Evolutionary conservation across 2,888 invertebrate genomes (phyloP), one percentile per base, ranked within the genome.

Genomic region (Lymantria dispar): DNA sequence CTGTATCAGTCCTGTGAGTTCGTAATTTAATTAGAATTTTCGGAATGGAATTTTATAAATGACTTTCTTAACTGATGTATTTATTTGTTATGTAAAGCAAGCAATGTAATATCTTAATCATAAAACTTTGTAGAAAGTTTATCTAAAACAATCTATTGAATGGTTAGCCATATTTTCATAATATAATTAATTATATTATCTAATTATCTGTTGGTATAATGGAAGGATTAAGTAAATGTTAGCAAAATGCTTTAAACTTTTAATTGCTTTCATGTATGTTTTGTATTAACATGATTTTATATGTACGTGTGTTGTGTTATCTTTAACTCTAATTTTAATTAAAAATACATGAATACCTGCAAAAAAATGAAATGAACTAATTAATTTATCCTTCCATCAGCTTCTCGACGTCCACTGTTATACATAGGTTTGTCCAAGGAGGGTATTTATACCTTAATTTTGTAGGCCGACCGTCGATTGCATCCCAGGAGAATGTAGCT

Each of bases 21-120:
- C 70, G 74, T 81, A 78, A 85, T 85, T 84, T 80, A 86, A 86
- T 86, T 85, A 82, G 79, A 82, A 83, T 83, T 80, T 83, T 78
- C 74, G 69, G 68, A 76, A 72, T 70, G 81, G 76, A 83, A 85
- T 87, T 83, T 76, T 74, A 69, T 64, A 74, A 82, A 82, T 84
- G 78, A 83, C 80, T 79, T 79, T 80, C 75, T 79, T 78, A 76
- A 60, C 64, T 66, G 57, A 70, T 77, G 70, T 76, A 80, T 80
- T 77, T 78, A 78, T 72, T 76, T 68, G 67, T 71, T 77, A 71
- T 64, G 64, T 68, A 68, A 66, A 70, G 58, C 61, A 65, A 64
- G 70, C 61, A 65, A 66, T 66, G 41, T 64, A 75, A 70, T 70
- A 49, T 64, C 64, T 58, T 52, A 59, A 70, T 70, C 60, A 55